Evolutionary conservation across 2,888 invertebrate species (phyloP).

Genomic region (Molanna angustata): DNA sequence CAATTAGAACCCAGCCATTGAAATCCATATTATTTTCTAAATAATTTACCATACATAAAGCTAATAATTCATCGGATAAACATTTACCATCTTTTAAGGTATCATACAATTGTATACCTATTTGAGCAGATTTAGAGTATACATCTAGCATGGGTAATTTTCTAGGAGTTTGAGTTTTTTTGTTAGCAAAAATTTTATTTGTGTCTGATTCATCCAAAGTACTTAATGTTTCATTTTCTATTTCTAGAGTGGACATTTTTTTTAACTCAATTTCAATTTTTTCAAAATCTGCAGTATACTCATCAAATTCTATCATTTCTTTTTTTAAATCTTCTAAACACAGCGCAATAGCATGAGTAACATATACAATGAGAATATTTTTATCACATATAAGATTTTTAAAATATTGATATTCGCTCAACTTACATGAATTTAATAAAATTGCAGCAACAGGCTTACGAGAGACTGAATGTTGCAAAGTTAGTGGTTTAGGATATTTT

Average conservation of each 20-base stretch:
- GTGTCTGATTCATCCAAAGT: slow-evolving; percentile 3
- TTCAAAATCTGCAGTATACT: slow-evolving; percentile 35
- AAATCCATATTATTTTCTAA: slow-evolving; percentile 40
- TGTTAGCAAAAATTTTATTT: slow-evolving; percentile 34
- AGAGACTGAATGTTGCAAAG: slow-evolving; percentile 44
- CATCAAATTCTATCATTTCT: slow-evolving; percentile 51
- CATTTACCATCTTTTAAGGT: slow-evolving; percentile 53
- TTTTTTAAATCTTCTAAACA: slow-evolving; percentile 54
- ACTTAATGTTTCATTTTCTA: not conserved
- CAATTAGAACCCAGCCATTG: slow-evolving; percentile 61
- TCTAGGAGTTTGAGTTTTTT: slow-evolving; percentile 61
- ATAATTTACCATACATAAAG: slow-evolving; percentile 56
- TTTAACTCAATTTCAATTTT: slow-evolving; percentile 11
- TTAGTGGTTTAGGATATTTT: slow-evolving; percentile 48
- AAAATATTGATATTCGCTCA: slow-evolving; percentile 44
- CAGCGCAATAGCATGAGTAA: slow-evolving; percentile 56
- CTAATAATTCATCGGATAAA: slow-evolving; percentile 54
- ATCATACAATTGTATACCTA: slow-evolving; percentile 58
- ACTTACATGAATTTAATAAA: slow-evolving; percentile 48
- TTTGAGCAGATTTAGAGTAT: slow-evolving; percentile 50
- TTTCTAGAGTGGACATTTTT: not conserved
- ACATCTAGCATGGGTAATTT: slow-evolving; percentile 58
- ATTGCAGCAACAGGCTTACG: slow-evolving; percentile 44
- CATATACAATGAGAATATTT: slow-evolving; percentile 46
- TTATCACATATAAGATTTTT: slow-evolving; percentile 44